Conservation (phyloP, 2,113 vertebrate genomes). For the Peromyscus polionotus region DNA sequence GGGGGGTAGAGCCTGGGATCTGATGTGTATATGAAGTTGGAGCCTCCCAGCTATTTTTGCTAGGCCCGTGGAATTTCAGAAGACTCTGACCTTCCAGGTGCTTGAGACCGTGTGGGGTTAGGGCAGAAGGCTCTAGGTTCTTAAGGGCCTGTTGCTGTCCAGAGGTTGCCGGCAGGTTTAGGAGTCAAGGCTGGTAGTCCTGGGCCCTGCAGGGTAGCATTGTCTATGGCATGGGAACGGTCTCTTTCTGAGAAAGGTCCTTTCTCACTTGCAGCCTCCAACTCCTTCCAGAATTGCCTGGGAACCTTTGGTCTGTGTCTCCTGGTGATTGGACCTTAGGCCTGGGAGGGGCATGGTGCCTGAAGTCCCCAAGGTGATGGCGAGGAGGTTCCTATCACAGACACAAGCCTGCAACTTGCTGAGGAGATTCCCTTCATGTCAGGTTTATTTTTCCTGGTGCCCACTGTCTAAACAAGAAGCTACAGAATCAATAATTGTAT, state of each 20-base stretch:
- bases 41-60: slow-evolving; percentile 51
- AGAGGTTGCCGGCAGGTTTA: background rate
- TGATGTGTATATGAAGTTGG: slow-evolving; percentile 66
- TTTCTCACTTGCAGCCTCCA: background rate
- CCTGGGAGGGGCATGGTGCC: background rate
- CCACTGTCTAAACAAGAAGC: slow-evolving; percentile 78
- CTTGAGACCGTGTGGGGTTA: background rate
- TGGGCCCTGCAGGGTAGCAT: background rate
- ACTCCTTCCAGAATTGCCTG: background rate
- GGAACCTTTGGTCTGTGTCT: background rate
- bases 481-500: slow-evolving; percentile 76
- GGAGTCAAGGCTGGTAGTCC: background rate
- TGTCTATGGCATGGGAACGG: no score
- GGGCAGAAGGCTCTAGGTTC: background rate
- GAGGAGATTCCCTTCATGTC: slow-evolving; percentile 34
- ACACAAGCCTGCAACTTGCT: background rate
- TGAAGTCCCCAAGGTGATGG: background rate
- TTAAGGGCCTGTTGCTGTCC: background rate
- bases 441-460: slow-evolving; percentile 19
- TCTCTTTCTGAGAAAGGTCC: background rate
- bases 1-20: background rate
- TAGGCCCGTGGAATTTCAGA: slow-evolving; percentile 34
- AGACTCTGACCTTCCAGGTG: background rate
- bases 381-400: background rate
- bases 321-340: background rate